Percentiles rank a stretch among this genome's conserved stretches.
Evolutionary conservation across 2,113 vertebrate genomes (phyloP).

Genomic region (Lethenteron camtschaticum): DNA sequence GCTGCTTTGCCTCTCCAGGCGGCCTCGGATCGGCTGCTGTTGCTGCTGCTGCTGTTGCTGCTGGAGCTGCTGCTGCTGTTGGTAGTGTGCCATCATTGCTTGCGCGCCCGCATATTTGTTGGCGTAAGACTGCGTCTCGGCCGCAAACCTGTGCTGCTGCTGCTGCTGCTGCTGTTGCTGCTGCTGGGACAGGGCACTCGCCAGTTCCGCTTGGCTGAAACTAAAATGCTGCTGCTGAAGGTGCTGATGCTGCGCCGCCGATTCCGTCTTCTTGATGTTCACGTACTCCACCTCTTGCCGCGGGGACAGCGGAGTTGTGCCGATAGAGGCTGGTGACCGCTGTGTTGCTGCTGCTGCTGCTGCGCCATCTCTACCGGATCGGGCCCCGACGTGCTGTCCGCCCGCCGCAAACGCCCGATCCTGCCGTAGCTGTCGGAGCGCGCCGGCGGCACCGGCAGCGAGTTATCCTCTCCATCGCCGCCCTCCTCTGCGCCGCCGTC

Average conservation of each 20-base stretch:
- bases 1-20: slow-evolving; percentile 1
- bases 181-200: not conserved
- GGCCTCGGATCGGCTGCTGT: too few relatives aligned
- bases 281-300: not conserved
- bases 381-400: not conserved
- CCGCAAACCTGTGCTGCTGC: too few relatives aligned
- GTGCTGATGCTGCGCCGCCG: not conserved
- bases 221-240: slow-evolving; percentile 1
- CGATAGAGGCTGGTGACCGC: not conserved
- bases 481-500: too few relatives aligned
- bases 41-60: too few relatives aligned
- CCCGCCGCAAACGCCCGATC: not conserved
- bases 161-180: too few relatives aligned
- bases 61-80: too few relatives aligned
- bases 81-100: too few relatives aligned
- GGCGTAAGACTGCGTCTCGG: too few relatives aligned
- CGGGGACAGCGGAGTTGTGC: not conserved
- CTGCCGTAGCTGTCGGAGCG: not conserved
- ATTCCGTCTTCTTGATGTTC: too few relatives aligned
- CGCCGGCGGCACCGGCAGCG: not conserved
- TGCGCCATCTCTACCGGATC: not conserved
- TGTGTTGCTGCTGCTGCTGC: slow-evolving; percentile 3
- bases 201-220: slow-evolving; percentile 1
- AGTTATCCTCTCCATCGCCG: slow-evolving; percentile 2
- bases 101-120: too few relatives aligned